Percentiles rank a stretch among this genome's conserved stretches.
Conservation (phyloP, 2,113 vertebrate genomes). For the Podiceps cristatus region DNA sequence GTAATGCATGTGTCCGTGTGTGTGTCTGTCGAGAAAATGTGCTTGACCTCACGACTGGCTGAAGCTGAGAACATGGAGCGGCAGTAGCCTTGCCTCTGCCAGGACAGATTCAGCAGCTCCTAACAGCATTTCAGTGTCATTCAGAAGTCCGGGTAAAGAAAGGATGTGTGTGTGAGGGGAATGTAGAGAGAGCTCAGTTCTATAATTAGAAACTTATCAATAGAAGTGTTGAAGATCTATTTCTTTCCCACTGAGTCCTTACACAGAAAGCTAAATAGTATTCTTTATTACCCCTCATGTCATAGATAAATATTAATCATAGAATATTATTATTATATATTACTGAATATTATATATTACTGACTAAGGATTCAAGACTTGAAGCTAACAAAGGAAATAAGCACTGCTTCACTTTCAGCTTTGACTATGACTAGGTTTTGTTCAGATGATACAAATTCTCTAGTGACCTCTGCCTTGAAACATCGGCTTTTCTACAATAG, state of each 20-base stretch:
- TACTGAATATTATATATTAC: not conserved
- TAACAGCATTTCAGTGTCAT: not conserved
- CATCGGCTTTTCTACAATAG: fast-evolving
- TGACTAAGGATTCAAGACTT: not conserved
- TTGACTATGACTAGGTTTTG: not conserved
- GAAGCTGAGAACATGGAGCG: not conserved
- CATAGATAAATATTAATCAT: not conserved
- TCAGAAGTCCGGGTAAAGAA: not conserved
- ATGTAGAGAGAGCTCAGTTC: not conserved
- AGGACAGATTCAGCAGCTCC: not conserved
- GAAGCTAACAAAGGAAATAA: not conserved
- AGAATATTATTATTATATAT: too few species aligned
- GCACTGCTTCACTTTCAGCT: not conserved
- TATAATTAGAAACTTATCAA: not conserved
- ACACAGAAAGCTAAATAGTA: not conserved
- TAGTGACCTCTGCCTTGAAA: not conserved
- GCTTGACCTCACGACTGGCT: too few species aligned
- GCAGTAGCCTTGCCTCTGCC: not conserved
- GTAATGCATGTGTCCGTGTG: fast-evolving
- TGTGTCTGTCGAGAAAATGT: not conserved
- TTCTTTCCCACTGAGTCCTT: not conserved
- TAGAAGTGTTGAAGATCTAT: not conserved
- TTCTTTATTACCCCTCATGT: not conserved
- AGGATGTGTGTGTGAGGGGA: not conserved
- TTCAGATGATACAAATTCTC: not conserved